Percentiles rank a stretch among this genome's conserved stretches.
These are phyloP conservation scores for Rhyacophila brunnea DNA, from an alignment of 1,140 invertebrate species.

Conservation along the genomic window DNA sequence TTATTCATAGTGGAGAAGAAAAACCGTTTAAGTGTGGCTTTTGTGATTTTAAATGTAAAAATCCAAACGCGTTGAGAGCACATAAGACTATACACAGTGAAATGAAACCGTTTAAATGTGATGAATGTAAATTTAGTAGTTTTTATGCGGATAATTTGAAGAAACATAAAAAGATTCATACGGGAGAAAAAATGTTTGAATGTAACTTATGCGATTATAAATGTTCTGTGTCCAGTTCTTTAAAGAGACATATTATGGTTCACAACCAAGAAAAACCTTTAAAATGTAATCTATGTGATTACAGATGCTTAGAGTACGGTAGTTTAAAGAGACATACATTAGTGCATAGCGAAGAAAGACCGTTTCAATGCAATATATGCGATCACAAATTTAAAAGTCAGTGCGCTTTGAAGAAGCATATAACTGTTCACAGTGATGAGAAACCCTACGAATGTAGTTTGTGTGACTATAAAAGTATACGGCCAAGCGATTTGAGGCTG, in stretches of 20 bases:
- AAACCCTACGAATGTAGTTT: background rate
- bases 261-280: too few species aligned
- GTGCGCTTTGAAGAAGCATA: background rate
- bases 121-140: background rate
- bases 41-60: background rate
- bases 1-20: too few species aligned
- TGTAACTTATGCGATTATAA: too few species aligned
- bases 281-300: too few species aligned
- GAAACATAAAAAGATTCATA: background rate
- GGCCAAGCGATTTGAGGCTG: background rate
- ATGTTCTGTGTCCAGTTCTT: too few species aligned
- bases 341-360: too few species aligned
- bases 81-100: background rate
- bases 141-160: background rate
- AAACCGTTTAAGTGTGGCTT: too few species aligned
- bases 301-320: too few species aligned
- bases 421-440: background rate
- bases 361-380: background rate
- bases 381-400: background rate
- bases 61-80: background rate
- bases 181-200: constrained; percentile 3
- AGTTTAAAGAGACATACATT: too few species aligned
- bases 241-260: too few species aligned
- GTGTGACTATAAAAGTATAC: background rate
- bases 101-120: background rate